Evolutionary conservation across 2,113 vertebrate genomes (phyloP), one percentile per base, ranked within the genome.

Genomic region (Pogonocichla stellata): DNA sequence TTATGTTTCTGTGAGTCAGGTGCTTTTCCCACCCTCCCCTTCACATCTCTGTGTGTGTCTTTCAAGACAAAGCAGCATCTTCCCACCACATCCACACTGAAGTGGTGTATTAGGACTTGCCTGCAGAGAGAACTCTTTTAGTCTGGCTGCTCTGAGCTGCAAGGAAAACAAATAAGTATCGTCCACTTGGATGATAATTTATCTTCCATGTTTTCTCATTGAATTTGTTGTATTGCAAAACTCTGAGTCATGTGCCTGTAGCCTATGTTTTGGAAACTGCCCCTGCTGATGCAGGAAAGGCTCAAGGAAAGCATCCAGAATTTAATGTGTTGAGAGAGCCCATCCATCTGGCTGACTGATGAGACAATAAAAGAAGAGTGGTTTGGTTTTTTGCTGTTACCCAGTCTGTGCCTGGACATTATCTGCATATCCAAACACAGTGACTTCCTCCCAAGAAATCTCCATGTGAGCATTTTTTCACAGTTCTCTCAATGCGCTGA

Each of bases 141-240:
- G 60, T 23, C 72, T 78, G 29, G 29, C 25, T 18, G 29, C 19
- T 43, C 64, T 61, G 56, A 92, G 26, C 29, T 78, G 26, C 56
- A 85, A 40, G 1, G 1, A n/a, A 87, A 88, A 33, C 31, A 60
- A 77, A 34, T 36, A 62, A 77, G 69, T 58, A 36, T n/a, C 26
- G 2, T 23, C 42, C 51, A 51, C 6, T 31, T 58, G 34, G 26
- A 61, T 42, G 18, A 62, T 53, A 77, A 65, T n/a, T 69, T 69
- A 36, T 92, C 54, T 81, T 71, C 1, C 0, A 2, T 62, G n/a
- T 70, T 83, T 93, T 70, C 22, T 48, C 2, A 5, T 2, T 56
- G 43, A 71, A 88, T 62, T 86, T 64, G 6, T n/a, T 86, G 79
- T 60, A 34, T 91, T 88, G 64, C 79, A 80, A 93, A 96, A 85